Evolutionary conservation across 2,888 invertebrate species (phyloP).

Genomic region (Brachycybe producta): DNA sequence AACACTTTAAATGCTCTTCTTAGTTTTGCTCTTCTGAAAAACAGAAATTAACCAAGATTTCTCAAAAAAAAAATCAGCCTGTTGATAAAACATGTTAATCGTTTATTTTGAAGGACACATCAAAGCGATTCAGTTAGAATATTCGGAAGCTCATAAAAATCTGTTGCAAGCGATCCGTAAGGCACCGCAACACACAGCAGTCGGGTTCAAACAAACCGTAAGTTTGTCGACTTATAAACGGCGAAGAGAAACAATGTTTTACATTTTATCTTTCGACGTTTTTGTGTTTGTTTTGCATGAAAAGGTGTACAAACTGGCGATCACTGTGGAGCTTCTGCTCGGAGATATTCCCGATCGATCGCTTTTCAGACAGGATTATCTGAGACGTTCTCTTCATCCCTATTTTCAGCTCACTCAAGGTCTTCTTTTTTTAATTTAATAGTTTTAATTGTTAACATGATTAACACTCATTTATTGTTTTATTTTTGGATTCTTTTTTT

Average conservation of each 20-base stretch:
- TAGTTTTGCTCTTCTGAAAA: no score
- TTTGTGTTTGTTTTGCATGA: constrained; percentile 15
- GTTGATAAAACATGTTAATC: no score
- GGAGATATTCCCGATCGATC: constrained; percentile 97
- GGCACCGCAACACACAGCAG: constrained; percentile 94
- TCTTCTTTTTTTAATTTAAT: constrained; percentile 23
- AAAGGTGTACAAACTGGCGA: constrained; percentile 68
- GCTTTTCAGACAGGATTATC: constrained; percentile 80
- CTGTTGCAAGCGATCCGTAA: constrained; percentile 84
- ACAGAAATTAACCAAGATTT: no score
- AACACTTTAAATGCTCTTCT: no score
- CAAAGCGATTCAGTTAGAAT: constrained; percentile 94
- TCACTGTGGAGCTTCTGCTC: constrained; percentile 83
- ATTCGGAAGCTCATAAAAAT: constrained; percentile 94
- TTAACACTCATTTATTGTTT: neutral
- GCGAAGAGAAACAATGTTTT: constrained; percentile 2
- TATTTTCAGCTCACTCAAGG: constrained; percentile 93
- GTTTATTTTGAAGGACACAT: constrained; percentile 56
- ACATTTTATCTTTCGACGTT: neutral
- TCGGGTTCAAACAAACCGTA: constrained; percentile 95
- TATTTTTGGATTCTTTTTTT: constrained; percentile 15
- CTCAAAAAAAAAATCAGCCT: no score
- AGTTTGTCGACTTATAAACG: constrained; percentile 22
- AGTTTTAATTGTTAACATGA: neutral
- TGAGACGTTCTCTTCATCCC: constrained; percentile 77